A percentile compares a stretch with the other conserved stretches of the same genome.
These are phyloP conservation scores for Siniperca undulata DNA, from an alignment of 2,797 vertebrate species.

Conservation along the genomic window DNA sequence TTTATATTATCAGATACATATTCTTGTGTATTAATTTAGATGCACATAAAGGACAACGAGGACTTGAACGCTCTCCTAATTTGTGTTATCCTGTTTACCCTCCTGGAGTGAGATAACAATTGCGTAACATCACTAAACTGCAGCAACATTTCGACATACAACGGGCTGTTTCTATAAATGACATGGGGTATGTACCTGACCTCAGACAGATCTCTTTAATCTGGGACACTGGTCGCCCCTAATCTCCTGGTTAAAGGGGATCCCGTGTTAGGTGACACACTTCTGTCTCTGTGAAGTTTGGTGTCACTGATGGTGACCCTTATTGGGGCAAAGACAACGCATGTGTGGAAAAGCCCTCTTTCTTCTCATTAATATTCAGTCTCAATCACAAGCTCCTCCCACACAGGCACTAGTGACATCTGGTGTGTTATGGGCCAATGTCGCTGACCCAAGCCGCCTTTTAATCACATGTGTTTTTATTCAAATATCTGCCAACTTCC, in stretches of 20 bases:
- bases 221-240: constrained; percentile 66
- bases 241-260: constrained; percentile 70
- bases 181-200: constrained; percentile 35
- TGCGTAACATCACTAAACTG: neutral
- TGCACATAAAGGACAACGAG: neutral
- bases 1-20: neutral
- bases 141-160: neutral
- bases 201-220: constrained; percentile 66
- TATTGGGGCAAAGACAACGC: constrained; percentile 61
- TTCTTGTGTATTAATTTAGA: neutral
- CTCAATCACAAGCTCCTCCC: constrained; percentile 56
- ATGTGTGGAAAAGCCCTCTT: constrained; percentile 55
- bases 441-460: constrained; percentile 54
- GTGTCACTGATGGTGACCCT: constrained; percentile 55
- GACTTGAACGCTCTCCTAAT: neutral
- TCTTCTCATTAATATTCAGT: constrained; percentile 75
- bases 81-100: neutral
- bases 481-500: constrained; percentile 54
- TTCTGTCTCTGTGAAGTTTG: constrained; percentile 68
- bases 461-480: constrained; percentile 70
- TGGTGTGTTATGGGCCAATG: constrained; percentile 58
- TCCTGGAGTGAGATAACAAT: neutral
- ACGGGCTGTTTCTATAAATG: neutral
- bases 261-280: constrained; percentile 64
- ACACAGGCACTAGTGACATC: constrained; percentile 66